phyloP scores from a whole-genome alignment of 2,888 invertebrate species.

The Cantharis nigra region DNA sequence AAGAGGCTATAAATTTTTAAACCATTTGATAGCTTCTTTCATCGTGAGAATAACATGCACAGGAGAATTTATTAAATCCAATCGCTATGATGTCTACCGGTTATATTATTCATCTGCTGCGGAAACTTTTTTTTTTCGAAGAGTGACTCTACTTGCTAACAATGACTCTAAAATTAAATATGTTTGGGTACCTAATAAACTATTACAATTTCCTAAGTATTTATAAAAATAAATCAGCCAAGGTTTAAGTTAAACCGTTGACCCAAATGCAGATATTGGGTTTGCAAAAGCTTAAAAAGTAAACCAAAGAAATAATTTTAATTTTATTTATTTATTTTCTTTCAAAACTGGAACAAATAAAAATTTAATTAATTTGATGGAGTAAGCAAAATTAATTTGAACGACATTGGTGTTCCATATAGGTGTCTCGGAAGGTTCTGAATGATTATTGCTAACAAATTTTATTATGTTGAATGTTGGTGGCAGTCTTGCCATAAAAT shows the following conservation, averaged over 20 bases:
- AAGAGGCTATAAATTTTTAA: background rate
- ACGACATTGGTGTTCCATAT: background rate
- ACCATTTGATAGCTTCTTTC: background rate
- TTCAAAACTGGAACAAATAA: background rate
- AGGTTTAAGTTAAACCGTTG: background rate
- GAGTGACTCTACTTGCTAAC: background rate
- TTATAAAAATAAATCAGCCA: background rate
- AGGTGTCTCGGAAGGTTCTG: background rate
- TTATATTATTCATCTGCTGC: background rate
- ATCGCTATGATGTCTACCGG: background rate
- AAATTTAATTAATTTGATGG: background rate
- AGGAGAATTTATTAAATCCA: background rate
- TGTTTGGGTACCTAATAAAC: background rate
- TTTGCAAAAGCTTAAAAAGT: background rate
- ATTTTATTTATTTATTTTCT: no score
- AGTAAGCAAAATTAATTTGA: background rate
- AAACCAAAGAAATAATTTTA: no score
- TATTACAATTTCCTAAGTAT: background rate
- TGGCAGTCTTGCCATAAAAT: background rate
- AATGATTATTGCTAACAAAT: background rate
- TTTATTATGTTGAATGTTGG: background rate
- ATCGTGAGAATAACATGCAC: background rate
- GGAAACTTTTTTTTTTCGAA: background rate
- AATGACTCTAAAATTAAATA: background rate
- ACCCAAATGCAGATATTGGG: background rate